Base-by-base conservation (phyloP, 2,888 invertebrate genomes). In the Falcaria lacertinaria region DNA sequence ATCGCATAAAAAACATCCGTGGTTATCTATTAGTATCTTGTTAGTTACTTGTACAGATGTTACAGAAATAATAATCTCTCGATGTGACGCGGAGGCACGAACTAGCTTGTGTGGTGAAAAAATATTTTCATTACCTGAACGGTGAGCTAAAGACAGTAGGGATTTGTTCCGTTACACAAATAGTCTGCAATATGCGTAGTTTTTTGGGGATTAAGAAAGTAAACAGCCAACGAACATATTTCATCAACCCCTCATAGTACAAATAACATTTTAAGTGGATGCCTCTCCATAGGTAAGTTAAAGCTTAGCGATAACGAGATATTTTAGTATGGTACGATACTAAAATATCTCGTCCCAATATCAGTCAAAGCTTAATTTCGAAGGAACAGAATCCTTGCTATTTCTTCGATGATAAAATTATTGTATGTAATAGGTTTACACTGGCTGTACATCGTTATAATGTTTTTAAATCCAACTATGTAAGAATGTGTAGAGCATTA, bases 11-110 rank as follows among this genome's bases (percentile, higher is more conserved):
- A 88, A 88, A 65, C 88, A 87, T 79, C 85, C 81, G 88, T 74
- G 83, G 86, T 85, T 86, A 86, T 86, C 87, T 88, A 87, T 88
- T 86, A 84, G 85, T 88, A 85, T 89, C 89, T 85, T 86, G 86
- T 87, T 87, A 82, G 77, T 78, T 80, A 76, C 76, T 69, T 59
- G 73, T 82, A 83, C 87, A 88, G 85, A 87, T 87, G 87, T 84
- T 84, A 80, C 77, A 64, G 64, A 76, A 79, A 81, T 82, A 82
- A 83, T 87, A 87, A 89, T 86, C 84, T 78, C 65, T 58, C 52
- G 37, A 48, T 48, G 48, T 53, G 48, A 48, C 47, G 45, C 48
- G 45, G 50, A 50, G 55, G 58, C 72, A 70, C 63, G 71, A 57
- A 58, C 43, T 48, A 52, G 48, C 56, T 52, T 50, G 54, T 60